Evolutionary conservation across 2,113 vertebrate genomes (phyloP).

Genomic region (Bubo blakistoni): DNA sequence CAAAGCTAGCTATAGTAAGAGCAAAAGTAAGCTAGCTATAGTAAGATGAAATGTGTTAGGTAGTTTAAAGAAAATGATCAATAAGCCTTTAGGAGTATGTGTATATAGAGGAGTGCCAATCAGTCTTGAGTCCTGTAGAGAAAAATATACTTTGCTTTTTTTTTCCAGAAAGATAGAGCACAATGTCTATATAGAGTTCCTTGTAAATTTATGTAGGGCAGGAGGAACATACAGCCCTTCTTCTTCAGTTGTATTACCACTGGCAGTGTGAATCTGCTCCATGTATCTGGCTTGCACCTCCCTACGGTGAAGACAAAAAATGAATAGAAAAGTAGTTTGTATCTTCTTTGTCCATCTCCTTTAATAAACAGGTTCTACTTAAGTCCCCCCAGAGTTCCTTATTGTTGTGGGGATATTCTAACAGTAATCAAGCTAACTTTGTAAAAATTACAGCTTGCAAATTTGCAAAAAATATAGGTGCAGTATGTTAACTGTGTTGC

Average conservation of each 20-base stretch:
- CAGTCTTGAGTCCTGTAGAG: background rate
- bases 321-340: accelerated
- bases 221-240: background rate
- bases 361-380: background rate
- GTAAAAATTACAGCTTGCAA: background rate
- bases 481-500: background rate
- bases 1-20: background rate
- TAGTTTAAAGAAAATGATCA: background rate
- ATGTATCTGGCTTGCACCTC: background rate
- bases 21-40: background rate
- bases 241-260: background rate
- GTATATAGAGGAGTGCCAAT: background rate
- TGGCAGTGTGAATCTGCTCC: background rate
- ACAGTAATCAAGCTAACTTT: background rate
- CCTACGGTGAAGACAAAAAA: background rate
- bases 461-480: background rate
- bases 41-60: background rate
- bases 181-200: background rate
- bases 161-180: background rate
- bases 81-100: background rate
- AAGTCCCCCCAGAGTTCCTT: background rate
- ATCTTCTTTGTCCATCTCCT: background rate
- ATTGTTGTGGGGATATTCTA: background rate
- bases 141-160: background rate
- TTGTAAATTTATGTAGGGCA: background rate